A percentile compares a stretch with the other conserved stretches of the same genome.
These are phyloP conservation scores for Apantesis nais DNA, from an alignment of 2,888 invertebrate species.

Conservation along the genomic window DNA sequence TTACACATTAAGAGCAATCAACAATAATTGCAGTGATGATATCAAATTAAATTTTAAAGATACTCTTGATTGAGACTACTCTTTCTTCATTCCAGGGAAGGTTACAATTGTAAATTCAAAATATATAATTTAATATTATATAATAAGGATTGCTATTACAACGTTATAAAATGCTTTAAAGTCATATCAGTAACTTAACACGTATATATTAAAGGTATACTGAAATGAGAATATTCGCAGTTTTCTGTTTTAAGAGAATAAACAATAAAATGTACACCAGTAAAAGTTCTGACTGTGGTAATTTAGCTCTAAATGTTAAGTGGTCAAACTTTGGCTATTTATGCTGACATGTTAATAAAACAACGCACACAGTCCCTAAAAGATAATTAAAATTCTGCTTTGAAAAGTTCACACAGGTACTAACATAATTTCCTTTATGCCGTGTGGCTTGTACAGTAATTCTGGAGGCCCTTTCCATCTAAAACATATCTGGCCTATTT, in stretches of 20 bases:
- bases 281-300: neutral
- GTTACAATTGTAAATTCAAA: too few species aligned
- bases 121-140: too few species aligned
- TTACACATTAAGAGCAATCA: too few species aligned
- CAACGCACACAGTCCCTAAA: neutral
- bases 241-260: neutral
- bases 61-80: too few species aligned
- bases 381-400: slow-evolving; percentile 1
- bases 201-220: too few species aligned
- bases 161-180: too few species aligned
- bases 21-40: too few species aligned
- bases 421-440: neutral
- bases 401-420: neutral
- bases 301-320: neutral
- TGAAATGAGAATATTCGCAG: neutral
- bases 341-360: slow-evolving; percentile 2
- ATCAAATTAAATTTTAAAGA: too few species aligned
- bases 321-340: slow-evolving; percentile 2
- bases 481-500: neutral
- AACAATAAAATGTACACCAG: neutral
- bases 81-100: neutral
- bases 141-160: too few species aligned
- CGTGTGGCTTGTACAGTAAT: neutral
- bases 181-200: neutral
- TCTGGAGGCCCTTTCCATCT: neutral